phyloP scores from a whole-genome alignment of 23 tunicate species.

The Oikopleura dioica region DNA sequence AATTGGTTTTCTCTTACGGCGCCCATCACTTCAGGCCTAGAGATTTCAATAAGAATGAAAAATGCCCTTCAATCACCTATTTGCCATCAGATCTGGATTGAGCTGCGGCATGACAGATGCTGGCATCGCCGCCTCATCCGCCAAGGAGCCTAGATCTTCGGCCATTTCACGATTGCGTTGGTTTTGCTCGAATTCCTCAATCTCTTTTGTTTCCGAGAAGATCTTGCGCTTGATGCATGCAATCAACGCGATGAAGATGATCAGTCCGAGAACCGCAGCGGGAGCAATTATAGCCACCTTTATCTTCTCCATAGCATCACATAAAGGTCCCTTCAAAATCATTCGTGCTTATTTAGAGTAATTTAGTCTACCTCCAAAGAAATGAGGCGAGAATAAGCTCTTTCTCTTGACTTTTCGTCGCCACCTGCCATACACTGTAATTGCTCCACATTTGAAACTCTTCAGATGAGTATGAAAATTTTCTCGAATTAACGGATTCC shows the following conservation, averaged over 20 bases:
- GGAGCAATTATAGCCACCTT: background rate
- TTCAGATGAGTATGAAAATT: no score
- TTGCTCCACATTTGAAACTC: no score
- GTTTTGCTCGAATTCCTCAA: background rate
- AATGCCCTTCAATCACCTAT: background rate
- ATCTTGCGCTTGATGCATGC: background rate
- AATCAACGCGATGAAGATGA: background rate
- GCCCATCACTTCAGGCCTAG: constrained; percentile 13
- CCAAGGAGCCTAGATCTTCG: background rate
- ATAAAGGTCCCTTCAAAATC: no score
- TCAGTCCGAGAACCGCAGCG: background rate
- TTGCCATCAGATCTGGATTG: constrained; percentile 12
- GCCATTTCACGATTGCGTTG: background rate
- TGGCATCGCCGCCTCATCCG: background rate
- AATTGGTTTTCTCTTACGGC: background rate
- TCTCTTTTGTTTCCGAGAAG: constrained; percentile 9
- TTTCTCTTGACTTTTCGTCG: no score
- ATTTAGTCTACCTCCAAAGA: no score
- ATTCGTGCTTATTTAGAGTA: no score
- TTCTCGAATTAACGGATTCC: no score
- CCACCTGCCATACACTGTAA: no score
- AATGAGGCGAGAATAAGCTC: no score
- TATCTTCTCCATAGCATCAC: no score
- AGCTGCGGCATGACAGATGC: constrained; percentile 6
- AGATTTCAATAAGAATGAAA: background rate